phyloP scores from a whole-genome alignment of 2,113 vertebrate genomes.

The Peromyscus maniculatus region DNA sequence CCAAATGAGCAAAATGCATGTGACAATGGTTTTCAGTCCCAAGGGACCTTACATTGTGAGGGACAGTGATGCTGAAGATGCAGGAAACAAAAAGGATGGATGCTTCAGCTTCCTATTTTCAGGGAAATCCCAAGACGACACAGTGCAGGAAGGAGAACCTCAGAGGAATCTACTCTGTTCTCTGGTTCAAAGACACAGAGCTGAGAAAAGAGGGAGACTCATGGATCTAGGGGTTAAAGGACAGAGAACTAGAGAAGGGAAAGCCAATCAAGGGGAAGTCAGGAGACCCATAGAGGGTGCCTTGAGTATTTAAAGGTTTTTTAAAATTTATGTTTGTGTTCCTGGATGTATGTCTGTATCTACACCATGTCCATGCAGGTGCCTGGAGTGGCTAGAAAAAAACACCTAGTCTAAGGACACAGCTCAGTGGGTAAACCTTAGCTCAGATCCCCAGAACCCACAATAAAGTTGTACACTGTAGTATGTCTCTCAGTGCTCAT shows the following conservation, averaged over 20 bases:
- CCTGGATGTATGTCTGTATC: background rate
- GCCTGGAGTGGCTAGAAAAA: background rate
- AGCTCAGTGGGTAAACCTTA: background rate
- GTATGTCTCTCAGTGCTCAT: background rate
- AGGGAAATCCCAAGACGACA: background rate
- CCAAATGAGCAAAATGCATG: background rate
- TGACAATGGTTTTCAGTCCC: background rate
- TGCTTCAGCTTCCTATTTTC: background rate
- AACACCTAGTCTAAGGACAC: background rate
- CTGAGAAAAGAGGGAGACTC: background rate
- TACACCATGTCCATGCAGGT: background rate
- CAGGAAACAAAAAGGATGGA: background rate
- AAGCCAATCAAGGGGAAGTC: background rate
- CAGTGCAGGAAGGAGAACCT: background rate
- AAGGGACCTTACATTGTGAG: background rate
- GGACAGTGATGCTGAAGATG: background rate
- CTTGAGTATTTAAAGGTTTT: background rate
- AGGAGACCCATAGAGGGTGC: background rate
- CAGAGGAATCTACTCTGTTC: background rate
- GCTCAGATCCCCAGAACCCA: background rate
- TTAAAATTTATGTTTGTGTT: background rate
- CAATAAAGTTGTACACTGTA: background rate
- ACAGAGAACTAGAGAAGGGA: background rate
- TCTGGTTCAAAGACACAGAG: background rate
- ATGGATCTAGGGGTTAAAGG: background rate